Conservation (phyloP, 1,140 invertebrate genomes). For the Ylistrum balloti region DNA sequence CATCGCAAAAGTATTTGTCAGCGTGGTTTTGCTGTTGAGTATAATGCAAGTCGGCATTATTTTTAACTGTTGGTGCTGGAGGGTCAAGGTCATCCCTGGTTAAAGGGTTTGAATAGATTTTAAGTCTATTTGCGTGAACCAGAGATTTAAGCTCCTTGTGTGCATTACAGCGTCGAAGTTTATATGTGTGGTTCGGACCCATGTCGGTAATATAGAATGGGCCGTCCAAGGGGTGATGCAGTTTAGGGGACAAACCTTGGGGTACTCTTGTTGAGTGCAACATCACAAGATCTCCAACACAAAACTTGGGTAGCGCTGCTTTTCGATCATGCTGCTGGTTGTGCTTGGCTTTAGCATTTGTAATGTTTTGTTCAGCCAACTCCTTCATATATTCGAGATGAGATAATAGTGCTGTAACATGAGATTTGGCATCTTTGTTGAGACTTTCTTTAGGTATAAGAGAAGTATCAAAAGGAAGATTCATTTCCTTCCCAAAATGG, state of each 20-base stretch:
- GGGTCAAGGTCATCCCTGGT: background rate
- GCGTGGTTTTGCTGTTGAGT: no score
- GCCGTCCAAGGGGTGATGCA: constrained; percentile 48
- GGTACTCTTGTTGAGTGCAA: constrained; percentile 41
- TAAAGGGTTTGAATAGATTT: constrained; percentile 36
- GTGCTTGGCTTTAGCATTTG: constrained; percentile 43
- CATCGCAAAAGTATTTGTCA: no score
- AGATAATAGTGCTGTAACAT: constrained; percentile 24
- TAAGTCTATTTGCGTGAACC: constrained; percentile 49
- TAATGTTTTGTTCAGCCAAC: constrained; percentile 55
- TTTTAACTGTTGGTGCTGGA: background rate
- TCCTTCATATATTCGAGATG: constrained; percentile 42
- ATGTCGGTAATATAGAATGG: constrained; percentile 53
- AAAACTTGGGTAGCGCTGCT: constrained; percentile 50
- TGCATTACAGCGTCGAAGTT: constrained; percentile 44
- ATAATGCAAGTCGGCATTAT: no score
- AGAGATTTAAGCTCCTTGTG: constrained; percentile 47
- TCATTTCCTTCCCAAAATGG: no score
- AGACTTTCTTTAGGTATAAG: no score
- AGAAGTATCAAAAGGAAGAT: constrained; percentile 42
- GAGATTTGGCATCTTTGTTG: background rate
- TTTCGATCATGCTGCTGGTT: constrained; percentile 55
- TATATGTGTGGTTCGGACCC: constrained; percentile 50
- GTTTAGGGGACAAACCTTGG: constrained; percentile 48
- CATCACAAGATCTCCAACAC: constrained; percentile 44